Conservation (phyloP, 2,888 invertebrate species). For the Trilocha varians region DNA sequence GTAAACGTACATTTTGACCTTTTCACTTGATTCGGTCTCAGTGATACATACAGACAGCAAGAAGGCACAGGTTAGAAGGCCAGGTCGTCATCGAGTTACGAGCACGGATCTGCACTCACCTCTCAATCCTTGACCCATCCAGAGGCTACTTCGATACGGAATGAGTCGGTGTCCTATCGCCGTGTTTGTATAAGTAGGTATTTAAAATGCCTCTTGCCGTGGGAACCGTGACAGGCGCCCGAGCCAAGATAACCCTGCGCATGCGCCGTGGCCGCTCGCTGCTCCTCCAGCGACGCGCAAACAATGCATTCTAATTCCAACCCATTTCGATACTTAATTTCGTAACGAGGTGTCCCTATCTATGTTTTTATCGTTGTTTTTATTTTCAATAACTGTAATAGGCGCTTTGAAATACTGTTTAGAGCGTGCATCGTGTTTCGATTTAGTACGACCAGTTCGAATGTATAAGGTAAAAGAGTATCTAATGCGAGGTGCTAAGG, state of each 20-base stretch:
- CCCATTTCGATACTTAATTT: constrained; percentile 61
- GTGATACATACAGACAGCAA: constrained; percentile 41
- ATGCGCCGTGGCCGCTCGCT: constrained; percentile 24
- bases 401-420: constrained; percentile 41
- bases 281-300: constrained; percentile 33
- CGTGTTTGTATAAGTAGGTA: constrained; percentile 65
- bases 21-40: constrained; percentile 11
- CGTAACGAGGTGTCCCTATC: constrained; percentile 52
- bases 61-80: constrained; percentile 53
- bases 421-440: constrained; percentile 16
- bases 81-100: constrained; percentile 45
- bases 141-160: constrained; percentile 63
- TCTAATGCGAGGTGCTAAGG: constrained; percentile 22
- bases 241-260: constrained; percentile 47
- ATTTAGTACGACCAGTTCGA: constrained; percentile 21
- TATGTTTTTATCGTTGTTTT: constrained; percentile 58
- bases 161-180: constrained; percentile 65
- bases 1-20: not conserved
- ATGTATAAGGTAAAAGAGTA: constrained; percentile 22
- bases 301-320: constrained; percentile 61
- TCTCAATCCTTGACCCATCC: constrained; percentile 70
- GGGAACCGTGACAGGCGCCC: constrained; percentile 66
- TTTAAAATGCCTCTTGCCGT: constrained; percentile 69
- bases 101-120: constrained; percentile 64
- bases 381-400: constrained; percentile 56